Conservation (phyloP, 2,888 invertebrate species). For the Peribatodes rhomboidaria region DNA sequence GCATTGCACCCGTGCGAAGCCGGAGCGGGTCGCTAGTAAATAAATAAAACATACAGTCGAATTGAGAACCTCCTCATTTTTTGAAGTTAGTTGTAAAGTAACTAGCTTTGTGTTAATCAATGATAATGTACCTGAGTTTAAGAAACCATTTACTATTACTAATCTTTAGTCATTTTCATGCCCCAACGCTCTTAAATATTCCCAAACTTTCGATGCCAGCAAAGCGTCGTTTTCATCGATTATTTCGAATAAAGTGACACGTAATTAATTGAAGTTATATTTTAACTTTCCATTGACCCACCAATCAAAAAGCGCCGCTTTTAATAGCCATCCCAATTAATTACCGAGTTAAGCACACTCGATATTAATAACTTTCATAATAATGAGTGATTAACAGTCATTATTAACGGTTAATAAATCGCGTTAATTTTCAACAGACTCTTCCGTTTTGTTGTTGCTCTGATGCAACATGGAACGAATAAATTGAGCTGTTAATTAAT, state of each 20-base stretch:
- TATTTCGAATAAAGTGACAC: not conserved
- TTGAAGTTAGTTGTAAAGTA: too few species aligned
- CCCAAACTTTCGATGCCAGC: not conserved
- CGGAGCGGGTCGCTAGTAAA: too few species aligned
- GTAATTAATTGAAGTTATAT: constrained; percentile 24
- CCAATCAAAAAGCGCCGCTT: constrained; percentile 26
- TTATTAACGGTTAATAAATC: constrained; percentile 27
- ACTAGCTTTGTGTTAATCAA: too few species aligned
- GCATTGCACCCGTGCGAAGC: too few species aligned
- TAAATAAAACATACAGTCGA: too few species aligned
- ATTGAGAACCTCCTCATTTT: too few species aligned
- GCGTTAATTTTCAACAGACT: constrained; percentile 9
- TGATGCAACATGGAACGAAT: not conserved
- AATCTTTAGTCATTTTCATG: not conserved
- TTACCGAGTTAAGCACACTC: constrained; percentile 23
- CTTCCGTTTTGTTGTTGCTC: not conserved
- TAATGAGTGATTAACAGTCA: constrained; percentile 25
- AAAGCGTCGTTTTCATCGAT: not conserved
- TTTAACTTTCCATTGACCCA: constrained; percentile 12
- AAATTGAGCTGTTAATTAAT: too few species aligned
- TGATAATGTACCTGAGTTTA: too few species aligned
- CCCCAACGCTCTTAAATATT: not conserved
- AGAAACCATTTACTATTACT: not conserved
- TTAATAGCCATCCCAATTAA: constrained; percentile 31
- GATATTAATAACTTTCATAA: constrained; percentile 28